Base-by-base conservation (phyloP, 2,888 invertebrate genomes). In the Alcis repandata region DNA sequence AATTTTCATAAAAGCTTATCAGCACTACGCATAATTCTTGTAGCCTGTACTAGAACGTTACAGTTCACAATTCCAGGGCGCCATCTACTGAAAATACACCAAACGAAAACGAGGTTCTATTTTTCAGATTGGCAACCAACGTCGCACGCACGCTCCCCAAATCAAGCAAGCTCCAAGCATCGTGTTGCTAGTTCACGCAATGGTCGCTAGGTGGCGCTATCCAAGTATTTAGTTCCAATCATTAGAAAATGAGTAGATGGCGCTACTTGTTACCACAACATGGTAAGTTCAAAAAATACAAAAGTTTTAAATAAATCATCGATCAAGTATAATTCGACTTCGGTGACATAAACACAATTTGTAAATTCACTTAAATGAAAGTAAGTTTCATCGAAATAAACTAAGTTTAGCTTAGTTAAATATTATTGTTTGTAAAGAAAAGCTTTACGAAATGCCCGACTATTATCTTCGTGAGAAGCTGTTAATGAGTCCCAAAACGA, bases 201-300 rank as follows among this genome's bases (percentile, higher is more conserved):
- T 10, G 8, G 36, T 17, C 7, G 11, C 20, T 46, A 73, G 73
- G 52, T 68, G 71, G 73, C 73, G 54, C 41, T 57, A 20, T 2
- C 4, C 2, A 13, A 9, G 8, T n/a, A 19, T 36, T 43, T 59
- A 71, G 69, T 73, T 67, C 67, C 51, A 33, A n/a, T 9, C 58
- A 13, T 2, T n/a, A 13, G 59, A 58, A 22, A 65, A 20, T 41
- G 38, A 57, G 53, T 63, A 73, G 73, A 71, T 73, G 73, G 69
- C 71, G 71, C 48, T 62, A 63, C 56, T 19, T 20, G 56, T 56
- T 27, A 48, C 15, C 17, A 45, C 4, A 15, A 19, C 22, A 11
- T 9, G 0, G 9, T 1, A 20, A n/a, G n/a, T n/a, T n/a, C n/a
- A n/a, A n/a, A n/a, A n/a, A n/a, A n/a, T n/a, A n/a, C n/a, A n/a